phyloP scores from a whole-genome alignment of 2,888 invertebrate genomes.

The Eurytoma californica region DNA sequence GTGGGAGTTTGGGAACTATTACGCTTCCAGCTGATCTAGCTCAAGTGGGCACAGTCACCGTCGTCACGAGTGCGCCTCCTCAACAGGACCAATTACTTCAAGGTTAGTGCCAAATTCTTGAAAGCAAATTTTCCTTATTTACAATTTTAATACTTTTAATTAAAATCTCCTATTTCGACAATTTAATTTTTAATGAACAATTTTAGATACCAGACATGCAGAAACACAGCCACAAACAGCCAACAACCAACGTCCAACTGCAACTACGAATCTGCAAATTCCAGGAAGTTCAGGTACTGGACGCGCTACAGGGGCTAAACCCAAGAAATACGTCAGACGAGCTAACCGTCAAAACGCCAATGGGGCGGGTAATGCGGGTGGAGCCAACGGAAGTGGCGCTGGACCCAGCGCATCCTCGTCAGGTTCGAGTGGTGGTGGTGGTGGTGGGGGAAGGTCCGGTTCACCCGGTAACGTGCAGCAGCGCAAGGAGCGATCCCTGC shows the following conservation, averaged over 20 bases:
- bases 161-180: too few relatives aligned
- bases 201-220: constrained; percentile 37
- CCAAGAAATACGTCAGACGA: constrained; percentile 84
- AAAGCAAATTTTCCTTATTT: background rate
- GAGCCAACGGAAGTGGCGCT: constrained; percentile 46
- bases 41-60: constrained; percentile 72
- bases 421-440: background rate
- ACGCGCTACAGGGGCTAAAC: constrained; percentile 79
- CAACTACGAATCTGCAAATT: constrained; percentile 76
- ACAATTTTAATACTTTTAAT: background rate
- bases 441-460: constrained; percentile 64
- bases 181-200: too few relatives aligned
- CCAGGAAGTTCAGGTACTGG: constrained; percentile 62
- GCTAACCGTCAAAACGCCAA: constrained; percentile 71
- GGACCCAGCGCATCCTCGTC: background rate
- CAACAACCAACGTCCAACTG: constrained; percentile 72
- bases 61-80: constrained; percentile 69
- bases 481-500: constrained; percentile 91
- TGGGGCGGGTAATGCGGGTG: constrained; percentile 61
- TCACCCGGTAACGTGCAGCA: constrained; percentile 77
- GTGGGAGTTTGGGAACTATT: constrained; percentile 72
- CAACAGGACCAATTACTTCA: constrained; percentile 63
- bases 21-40: constrained; percentile 72
- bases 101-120: constrained; percentile 29
- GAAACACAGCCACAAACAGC: constrained; percentile 9